These are phyloP conservation scores for Harpegnathos saltator DNA, from an alignment of 1,140 invertebrate genomes.

Conservation along the genomic window DNA sequence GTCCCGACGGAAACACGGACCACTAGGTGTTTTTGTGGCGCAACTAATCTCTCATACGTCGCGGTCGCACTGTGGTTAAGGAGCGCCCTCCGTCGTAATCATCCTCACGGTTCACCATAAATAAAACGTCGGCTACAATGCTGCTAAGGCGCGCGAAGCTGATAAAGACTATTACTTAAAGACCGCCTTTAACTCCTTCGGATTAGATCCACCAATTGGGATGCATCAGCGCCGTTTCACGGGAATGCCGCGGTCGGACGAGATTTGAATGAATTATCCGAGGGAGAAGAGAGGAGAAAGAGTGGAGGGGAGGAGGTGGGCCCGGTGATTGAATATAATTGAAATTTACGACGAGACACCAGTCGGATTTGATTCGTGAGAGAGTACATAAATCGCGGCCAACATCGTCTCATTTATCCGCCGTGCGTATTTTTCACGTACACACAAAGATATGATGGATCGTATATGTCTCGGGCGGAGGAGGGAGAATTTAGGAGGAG, in stretches of 20 bases:
- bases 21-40: constrained; percentile 50
- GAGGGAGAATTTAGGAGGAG: too few relatives aligned
- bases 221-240: neutral
- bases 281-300: too few relatives aligned
- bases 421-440: too few relatives aligned
- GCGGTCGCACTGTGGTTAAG: constrained; percentile 6
- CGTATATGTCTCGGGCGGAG: too few relatives aligned
- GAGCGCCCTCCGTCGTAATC: constrained; percentile 45
- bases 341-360: constrained; percentile 9
- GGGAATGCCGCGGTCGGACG: neutral
- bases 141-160: neutral
- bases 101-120: constrained; percentile 45
- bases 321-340: constrained; percentile 21
- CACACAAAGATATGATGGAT: too few relatives aligned
- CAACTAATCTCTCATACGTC: constrained; percentile 51
- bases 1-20: constrained; percentile 30
- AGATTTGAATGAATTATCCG: constrained; percentile 20
- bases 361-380: neutral
- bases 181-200: neutral
- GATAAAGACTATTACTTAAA: constrained; percentile 46
- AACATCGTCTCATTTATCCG: too few relatives aligned
- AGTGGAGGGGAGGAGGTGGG: too few relatives aligned
- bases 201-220: constrained; percentile 9
- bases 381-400: too few relatives aligned
- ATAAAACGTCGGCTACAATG: constrained; percentile 29